Base-by-base conservation (phyloP, 2,888 invertebrate species). In the Synanthedon formicaeformis region DNA sequence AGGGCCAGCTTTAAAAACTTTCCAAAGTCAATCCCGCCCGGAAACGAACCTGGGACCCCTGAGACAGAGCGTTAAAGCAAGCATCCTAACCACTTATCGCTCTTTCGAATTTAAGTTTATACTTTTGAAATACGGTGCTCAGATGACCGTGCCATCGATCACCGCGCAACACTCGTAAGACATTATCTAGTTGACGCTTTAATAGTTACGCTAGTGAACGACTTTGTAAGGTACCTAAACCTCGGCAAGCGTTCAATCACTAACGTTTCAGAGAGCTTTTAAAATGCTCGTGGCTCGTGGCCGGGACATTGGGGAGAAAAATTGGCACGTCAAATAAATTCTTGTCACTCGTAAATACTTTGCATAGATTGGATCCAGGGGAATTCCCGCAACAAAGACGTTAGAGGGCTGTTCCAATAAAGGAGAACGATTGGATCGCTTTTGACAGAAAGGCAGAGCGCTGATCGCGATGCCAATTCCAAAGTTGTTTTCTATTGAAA, bases 271-370 rank as follows among this genome's bases (percentile, higher is more conserved):
- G 58, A 58, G 52, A 58, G 63, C 70, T 71, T 75, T 74, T 69
- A 72, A 75, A 73, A 71, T 66, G 34, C 34, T 34, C 34, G 66
- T 65, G 65, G 60, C 66, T 60, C 59, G 55, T 59, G 64, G 55
- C 64, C 61, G 64, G 64, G 64, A 34, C 66, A 69, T 67, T 63
- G 66, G 60, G 64, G 61, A 68, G 69, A 73, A 75, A 78, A 78
- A 78, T 78, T 78, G 77, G 75, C 71, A 71, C 72, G 77, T 78
- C 81, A 77, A 81, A 82, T 80, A 81, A 80, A 82, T 81, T 81
- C 81, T 71, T 75, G 78, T 78, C 81, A 80, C 73, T 75, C 76
- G 80, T 78, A 81, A 82, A 84, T 80, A 80, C 81, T 84, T 82
- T 81, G 79, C 83, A 82, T 81, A 81, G 78, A 82, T 81, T 78